phyloP scores from a whole-genome alignment of 2,797 vertebrate genomes.

The Squalus acanthias region DNA sequence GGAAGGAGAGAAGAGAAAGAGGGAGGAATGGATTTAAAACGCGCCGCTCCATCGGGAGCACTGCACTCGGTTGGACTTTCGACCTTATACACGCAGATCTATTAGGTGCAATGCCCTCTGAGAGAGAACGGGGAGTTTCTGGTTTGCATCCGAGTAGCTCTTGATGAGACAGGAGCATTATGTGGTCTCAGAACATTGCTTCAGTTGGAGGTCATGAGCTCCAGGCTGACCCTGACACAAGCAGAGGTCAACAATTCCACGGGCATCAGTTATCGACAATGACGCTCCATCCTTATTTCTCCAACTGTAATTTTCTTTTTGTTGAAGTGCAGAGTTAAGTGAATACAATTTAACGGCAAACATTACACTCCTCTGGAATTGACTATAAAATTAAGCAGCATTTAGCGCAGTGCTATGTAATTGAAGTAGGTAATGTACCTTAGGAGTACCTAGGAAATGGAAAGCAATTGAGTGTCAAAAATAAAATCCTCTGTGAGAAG shows the following conservation, averaged over 20 bases:
- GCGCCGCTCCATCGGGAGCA: too few species aligned
- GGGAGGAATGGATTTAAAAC: neutral
- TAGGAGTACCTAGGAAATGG: slow-evolving; percentile 13
- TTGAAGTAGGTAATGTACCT: neutral
- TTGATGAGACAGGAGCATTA: neutral
- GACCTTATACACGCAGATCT: too few species aligned
- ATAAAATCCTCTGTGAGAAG: slow-evolving; percentile 6
- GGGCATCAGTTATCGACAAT: neutral
- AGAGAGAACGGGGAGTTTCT: neutral
- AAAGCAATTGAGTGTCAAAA: slow-evolving; percentile 9
- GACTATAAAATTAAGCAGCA: slow-evolving; percentile 11
- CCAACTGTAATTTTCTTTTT: neutral
- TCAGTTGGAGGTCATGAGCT: neutral
- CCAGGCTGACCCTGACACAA: neutral
- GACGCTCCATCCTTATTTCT: neutral
- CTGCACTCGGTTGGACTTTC: neutral
- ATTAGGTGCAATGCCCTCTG: neutral
- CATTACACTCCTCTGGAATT: neutral
- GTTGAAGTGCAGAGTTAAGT: neutral
- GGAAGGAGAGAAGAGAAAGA: neutral
- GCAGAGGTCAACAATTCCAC: neutral
- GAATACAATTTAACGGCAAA: neutral
- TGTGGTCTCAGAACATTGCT: neutral
- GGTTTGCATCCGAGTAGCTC: neutral
- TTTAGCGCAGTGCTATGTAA: neutral